Evolutionary conservation across 2,797 vertebrate genomes (phyloP).

Genomic region (Synaphobranchus kaupii): DNA sequence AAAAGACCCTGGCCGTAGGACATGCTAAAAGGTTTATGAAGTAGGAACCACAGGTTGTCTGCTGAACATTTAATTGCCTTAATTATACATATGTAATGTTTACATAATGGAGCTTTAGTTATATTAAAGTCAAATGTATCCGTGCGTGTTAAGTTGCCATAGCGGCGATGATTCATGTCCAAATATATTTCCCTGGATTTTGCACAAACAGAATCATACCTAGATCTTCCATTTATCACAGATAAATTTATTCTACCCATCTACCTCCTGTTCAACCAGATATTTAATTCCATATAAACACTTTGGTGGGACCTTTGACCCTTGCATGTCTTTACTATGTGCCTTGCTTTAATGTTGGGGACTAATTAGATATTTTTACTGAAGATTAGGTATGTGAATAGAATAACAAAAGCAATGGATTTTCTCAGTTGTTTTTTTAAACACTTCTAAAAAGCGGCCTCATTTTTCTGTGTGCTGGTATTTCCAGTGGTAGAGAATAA

Average conservation of each 20-base stretch:
- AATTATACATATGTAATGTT: not conserved
- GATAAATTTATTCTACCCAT: not conserved
- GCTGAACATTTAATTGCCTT: not conserved
- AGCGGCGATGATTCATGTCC: not conserved
- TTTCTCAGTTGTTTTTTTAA: not conserved
- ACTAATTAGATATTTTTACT: not conserved
- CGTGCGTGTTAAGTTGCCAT: not conserved
- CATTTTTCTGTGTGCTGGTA: not conserved
- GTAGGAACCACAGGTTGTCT: not conserved
- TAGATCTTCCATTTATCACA: too few species aligned
- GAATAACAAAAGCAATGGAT: not conserved
- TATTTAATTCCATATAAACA: not conserved
- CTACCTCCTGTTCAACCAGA: not conserved
- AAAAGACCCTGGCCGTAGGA: not conserved
- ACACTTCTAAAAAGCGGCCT: not conserved
- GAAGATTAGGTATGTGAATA: not conserved
- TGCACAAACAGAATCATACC: not conserved
- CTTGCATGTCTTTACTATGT: not conserved
- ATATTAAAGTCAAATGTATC: too few species aligned
- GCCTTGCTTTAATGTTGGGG: not conserved
- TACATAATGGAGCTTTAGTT: too few species aligned
- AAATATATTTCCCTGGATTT: not conserved
- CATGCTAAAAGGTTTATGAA: not conserved
- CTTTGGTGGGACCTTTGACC: not conserved
- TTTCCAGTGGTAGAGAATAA: not conserved